Conservation (phyloP, 1,140 invertebrate genomes). For the Littorina saxatilis region DNA sequence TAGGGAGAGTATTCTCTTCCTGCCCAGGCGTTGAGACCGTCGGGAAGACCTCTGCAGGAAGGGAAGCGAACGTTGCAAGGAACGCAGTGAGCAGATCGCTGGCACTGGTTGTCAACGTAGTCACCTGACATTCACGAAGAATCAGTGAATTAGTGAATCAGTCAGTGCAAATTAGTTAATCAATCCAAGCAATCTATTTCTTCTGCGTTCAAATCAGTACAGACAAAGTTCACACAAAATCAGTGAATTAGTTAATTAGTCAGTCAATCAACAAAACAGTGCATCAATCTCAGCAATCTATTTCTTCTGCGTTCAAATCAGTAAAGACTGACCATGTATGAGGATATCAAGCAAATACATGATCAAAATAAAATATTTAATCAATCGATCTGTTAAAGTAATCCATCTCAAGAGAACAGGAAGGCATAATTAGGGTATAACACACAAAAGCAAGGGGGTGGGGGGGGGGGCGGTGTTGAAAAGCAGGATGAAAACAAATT, state of each 20-base stretch:
- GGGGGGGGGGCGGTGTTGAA: background rate
- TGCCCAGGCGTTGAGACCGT: conserved; percentile 57
- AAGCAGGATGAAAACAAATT: background rate
- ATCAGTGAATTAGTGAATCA: background rate
- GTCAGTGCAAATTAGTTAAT: too few species aligned
- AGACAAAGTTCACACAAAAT: background rate
- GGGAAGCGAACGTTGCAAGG: conserved; percentile 55
- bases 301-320: background rate
- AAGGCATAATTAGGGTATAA: too few species aligned
- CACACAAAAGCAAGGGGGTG: too few species aligned
- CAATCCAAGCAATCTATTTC: background rate
- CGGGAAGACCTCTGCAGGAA: conserved; percentile 51
- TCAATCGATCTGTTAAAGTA: too few species aligned
- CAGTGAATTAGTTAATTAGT: background rate
- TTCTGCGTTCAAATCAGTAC: too few species aligned
- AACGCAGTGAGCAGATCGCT: conserved; percentile 40
- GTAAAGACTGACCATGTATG: too few species aligned
- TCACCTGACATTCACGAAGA: conserved; percentile 44
- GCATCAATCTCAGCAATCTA: background rate
- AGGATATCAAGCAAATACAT: too few species aligned
- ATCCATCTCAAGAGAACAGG: too few species aligned
- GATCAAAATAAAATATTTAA: too few species aligned
- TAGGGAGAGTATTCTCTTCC: conserved; percentile 42
- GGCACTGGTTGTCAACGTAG: conserved; percentile 54
- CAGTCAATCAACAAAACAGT: too few species aligned